Base-by-base conservation (phyloP, 37 sponge, comb jelly and placozoan species). In the Tethya wilhelma region DNA sequence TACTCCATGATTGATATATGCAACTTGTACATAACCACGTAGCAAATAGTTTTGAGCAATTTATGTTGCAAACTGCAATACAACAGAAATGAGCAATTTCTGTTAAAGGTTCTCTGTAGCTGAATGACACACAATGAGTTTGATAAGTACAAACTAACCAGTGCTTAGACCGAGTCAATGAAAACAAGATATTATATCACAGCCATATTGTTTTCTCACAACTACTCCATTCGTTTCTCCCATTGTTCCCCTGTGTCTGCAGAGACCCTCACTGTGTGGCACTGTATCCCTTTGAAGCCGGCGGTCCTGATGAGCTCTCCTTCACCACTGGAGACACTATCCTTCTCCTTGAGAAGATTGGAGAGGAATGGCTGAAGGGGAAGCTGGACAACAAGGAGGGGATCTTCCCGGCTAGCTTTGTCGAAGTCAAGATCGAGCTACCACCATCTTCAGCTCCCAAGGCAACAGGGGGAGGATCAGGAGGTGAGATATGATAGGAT, bases 341-440 rank as follows among this genome's bases (percentile, higher is more conserved):
- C 29, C 75, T 69, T 55, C 82, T 94, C 59, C 5, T 90, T 29
- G 86, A 79, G 46, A 68, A 75, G 30, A 83, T 90, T 12, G 88
- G 69, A 26, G 67, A 45, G 6, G 87, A 84, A 29, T 94, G 95
- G 95, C 46, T 94, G 55, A 90, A 67, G 74, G 95, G 95, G 2
- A 59, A 67, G 28, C 44, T 80, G 40, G 64, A 53, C 0, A 78
- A 73, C 2, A 20, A 67, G 53, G 77, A 66, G 41, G 91, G 95
- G 11, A 87, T 90, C 22, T 94, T 94, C 55, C 95, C 95, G 3
- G 56, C 79, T 26, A 60, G 42, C 2, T 94, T 86, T 90, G 95
- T 94, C 4, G 78, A 87, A 31, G 79, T 94, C 29, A 64, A 90
- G 11, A 77, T 73, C 36, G 86, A 90, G 67, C 40, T 69, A 11